These are phyloP conservation scores for Notolabrus celidotus DNA, from an alignment of 2,797 vertebrate species.

Conservation along the genomic window DNA sequence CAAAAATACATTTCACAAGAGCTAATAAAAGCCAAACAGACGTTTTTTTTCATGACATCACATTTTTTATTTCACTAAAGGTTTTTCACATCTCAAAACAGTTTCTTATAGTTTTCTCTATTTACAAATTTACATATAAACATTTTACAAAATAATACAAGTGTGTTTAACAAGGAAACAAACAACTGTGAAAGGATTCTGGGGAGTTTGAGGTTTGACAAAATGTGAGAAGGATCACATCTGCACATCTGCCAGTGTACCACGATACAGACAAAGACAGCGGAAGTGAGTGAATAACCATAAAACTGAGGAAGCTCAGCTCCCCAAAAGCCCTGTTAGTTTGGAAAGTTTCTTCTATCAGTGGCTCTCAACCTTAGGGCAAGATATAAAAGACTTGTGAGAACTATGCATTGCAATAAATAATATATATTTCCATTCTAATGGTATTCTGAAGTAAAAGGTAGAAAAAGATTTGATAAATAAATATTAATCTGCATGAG, in stretches of 20 bases:
- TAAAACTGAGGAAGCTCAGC: conserved; percentile 55
- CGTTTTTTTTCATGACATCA: conserved; percentile 42
- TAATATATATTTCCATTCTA: too few relatives aligned
- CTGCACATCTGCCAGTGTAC: conserved; percentile 70
- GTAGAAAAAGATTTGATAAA: background rate
- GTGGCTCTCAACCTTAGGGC: conserved; percentile 10
- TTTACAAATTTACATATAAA: conserved; percentile 85
- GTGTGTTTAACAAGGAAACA: conserved; percentile 60
- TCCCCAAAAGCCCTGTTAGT: conserved; percentile 29
- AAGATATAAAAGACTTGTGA: background rate
- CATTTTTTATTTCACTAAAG: conserved; percentile 71
- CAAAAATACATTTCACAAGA: conserved; percentile 13
- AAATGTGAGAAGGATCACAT: conserved; percentile 36
- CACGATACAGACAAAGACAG: conserved; percentile 46
- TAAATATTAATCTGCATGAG: background rate
- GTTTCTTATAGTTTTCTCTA: conserved; percentile 80
- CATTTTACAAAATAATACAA: conserved; percentile 73
- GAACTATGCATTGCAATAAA: background rate
- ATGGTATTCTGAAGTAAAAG: too few relatives aligned
- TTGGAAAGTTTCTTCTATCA: conserved; percentile 1
- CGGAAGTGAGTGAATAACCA: conserved; percentile 31
- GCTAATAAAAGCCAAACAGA: conserved; percentile 20
- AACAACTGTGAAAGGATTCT: conserved; percentile 28
- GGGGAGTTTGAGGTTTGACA: conserved; percentile 59
- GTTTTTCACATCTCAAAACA: conserved; percentile 81